Percentiles rank a stretch among this genome's conserved stretches.
Conservation (phyloP, 2,113 vertebrate genomes). For the Gnathonemus echidnorhynchus region DNA sequence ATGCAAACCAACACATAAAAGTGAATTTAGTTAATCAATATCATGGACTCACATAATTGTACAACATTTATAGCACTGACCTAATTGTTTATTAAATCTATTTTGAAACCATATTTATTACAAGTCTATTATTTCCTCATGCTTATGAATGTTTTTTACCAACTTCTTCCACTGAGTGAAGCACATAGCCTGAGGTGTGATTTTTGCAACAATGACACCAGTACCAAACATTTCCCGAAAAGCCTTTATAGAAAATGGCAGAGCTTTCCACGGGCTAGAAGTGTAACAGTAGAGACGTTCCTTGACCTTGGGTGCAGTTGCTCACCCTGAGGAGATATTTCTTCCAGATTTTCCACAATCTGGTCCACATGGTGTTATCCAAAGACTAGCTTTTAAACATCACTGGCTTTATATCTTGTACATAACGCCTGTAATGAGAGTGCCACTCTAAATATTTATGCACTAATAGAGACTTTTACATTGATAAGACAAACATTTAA, state of each 20-base stretch:
- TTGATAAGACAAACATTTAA: background rate
- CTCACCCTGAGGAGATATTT: background rate
- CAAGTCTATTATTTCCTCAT: background rate
- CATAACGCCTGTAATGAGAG: background rate
- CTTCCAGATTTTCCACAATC: background rate
- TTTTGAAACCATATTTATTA: background rate
- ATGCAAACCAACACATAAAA: background rate
- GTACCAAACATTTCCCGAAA: background rate
- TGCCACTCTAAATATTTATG: background rate
- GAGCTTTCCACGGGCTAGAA: background rate
- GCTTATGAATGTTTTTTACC: background rate
- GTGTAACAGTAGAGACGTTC: background rate
- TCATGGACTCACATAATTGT: background rate
- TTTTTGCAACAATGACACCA: background rate
- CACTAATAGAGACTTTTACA: background rate
- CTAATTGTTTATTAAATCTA: background rate
- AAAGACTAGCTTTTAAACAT: background rate
- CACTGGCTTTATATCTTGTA: background rate
- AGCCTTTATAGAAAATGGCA: background rate
- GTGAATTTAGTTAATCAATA: background rate
- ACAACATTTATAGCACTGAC: background rate
- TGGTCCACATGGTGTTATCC: background rate
- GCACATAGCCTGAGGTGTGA: background rate
- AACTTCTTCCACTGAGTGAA: background rate
- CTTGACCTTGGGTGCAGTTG: background rate